Percentiles rank a stretch among this genome's conserved stretches.
Conservation (phyloP, 2,797 vertebrate species). For the Esox lucius region DNA sequence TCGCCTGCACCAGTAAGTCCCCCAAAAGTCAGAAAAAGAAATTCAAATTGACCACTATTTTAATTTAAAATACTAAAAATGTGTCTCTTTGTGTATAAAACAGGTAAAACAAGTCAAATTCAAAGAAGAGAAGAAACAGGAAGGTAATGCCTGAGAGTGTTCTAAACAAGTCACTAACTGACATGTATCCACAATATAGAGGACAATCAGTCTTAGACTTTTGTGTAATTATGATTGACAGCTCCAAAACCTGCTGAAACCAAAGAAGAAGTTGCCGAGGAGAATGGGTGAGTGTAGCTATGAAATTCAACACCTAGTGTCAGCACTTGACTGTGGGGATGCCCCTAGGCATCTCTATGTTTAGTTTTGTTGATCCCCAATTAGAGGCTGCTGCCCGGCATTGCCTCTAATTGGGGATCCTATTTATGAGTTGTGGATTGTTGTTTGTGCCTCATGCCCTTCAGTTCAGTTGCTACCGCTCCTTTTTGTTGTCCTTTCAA, state of each 20-base stretch:
- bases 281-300: constrained; percentile 42
- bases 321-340: background rate
- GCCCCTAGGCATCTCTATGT: too few relatives aligned
- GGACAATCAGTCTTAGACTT: background rate
- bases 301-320: constrained; percentile 14
- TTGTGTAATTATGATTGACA: constrained; percentile 29
- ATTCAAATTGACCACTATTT: background rate
- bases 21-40: background rate
- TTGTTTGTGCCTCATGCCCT: too few relatives aligned
- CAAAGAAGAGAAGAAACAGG: constrained; percentile 36
- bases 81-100: constrained; percentile 2
- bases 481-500: too few relatives aligned
- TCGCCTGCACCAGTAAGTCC: background rate
- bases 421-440: background rate
- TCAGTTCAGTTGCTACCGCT: too few relatives aligned
- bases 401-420: too few relatives aligned
- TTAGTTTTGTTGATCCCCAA: too few relatives aligned
- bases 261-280: constrained; percentile 34
- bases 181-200: background rate
- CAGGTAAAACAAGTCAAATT: constrained; percentile 45
- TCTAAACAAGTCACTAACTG: background rate
- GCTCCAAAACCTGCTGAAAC: constrained; percentile 32
- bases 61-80: background rate
- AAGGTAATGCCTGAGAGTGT: constrained; percentile 30
- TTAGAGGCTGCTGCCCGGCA: too few relatives aligned